Base-by-base conservation (phyloP, 2,113 vertebrate genomes). In the Sula dactylatra region DNA sequence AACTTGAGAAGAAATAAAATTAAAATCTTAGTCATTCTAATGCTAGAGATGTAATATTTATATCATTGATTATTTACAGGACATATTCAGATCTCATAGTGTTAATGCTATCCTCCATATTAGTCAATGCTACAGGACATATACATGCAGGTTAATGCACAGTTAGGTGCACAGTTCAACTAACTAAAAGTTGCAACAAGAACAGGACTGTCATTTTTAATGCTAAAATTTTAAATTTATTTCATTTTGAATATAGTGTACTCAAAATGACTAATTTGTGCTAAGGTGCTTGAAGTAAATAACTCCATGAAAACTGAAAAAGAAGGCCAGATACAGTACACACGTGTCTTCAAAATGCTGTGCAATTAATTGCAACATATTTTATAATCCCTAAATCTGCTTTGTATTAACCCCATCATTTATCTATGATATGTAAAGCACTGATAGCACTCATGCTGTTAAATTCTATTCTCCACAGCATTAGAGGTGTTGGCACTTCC, bases 391-490 rank as follows among this genome's bases (percentile, higher is more conserved):
- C 54, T 83, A 92, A 47, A 95, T 91, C 95, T 95, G 27, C 55
- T 83, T 93, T 89, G n/a, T 72, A 79, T 76, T 96, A 95, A 96
- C 91, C 95, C 27, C 38, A 82, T 6, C 19, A 96, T 98, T 97
- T 97, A 95, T 94, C 73, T 88, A 38, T 87, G 76, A 72, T 88
- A 25, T 69, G 50, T 94, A 95, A 96, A 50, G 77, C 74, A 84
- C 69, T 78, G 31, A 82, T 36, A 90, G 82, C 73, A 72, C 26
- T 40, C 91, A 93, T 81, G 92, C 40, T 96, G 85, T 87, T 89
- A 97, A 98, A 98, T 97, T 96, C 38, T 82, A 95, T 97, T 98
- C 34, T 85, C 95, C 82, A 91, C 89, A 88, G 82, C 70, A 65
- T 91, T 77, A 79, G 42, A 91, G 62, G 42, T 81, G 66, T 24